Percentiles rank a stretch among this genome's conserved stretches.
These are phyloP conservation scores for Megaceryle alcyon DNA, from an alignment of 2,797 vertebrate genomes.

Conservation along the genomic window DNA sequence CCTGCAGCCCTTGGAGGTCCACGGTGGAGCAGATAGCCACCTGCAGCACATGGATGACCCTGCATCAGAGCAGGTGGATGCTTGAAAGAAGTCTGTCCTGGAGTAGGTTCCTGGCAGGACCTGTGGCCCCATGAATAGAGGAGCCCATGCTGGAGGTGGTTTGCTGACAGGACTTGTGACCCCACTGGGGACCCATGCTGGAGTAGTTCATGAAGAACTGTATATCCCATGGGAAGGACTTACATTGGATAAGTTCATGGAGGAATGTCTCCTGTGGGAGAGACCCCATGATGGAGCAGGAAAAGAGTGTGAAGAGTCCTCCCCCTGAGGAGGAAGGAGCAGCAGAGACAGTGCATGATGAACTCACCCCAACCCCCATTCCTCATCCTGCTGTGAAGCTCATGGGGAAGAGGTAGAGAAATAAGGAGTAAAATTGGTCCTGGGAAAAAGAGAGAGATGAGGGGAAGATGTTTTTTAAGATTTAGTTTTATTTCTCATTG, in stretches of 20 bases:
- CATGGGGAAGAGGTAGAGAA: background rate
- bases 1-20: background rate
- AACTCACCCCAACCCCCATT: background rate
- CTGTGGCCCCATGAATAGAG: background rate
- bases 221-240: background rate
- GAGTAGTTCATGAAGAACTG: background rate
- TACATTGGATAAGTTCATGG: background rate
- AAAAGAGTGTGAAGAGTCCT: background rate
- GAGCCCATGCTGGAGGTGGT: background rate
- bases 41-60: too few relatives aligned
- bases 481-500: background rate
- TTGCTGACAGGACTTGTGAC: background rate
- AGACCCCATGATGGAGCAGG: background rate
- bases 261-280: background rate
- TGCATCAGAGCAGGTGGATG: background rate
- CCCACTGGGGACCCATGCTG: background rate
- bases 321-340: background rate
- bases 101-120: background rate
- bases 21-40: background rate
- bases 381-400: background rate
- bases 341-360: background rate
- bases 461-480: background rate
- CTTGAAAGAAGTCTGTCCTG: background rate
- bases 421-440: background rate
- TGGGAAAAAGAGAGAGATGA: background rate